Base-by-base conservation (phyloP, 2,797 vertebrate species). In the Oophaga sylvatica region DNA sequence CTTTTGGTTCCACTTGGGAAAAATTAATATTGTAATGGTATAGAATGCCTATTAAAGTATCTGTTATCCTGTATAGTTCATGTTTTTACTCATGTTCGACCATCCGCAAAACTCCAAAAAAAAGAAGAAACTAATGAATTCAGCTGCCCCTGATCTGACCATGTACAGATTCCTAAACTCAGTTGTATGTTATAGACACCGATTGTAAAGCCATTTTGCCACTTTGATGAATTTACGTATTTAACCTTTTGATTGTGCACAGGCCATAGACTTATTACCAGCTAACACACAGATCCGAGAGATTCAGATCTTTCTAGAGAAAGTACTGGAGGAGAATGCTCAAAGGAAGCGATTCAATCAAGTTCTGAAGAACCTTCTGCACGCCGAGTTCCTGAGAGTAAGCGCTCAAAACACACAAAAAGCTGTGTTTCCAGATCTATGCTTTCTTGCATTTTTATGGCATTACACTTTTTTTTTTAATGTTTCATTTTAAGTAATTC, bases 211-310 rank as follows among this genome's bases (percentile, higher is more conserved):
- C 13, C 12, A 67, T 26, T 26, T 67, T 67, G 63, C 0, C 62
- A 63, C 6, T 26, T 65, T 65, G 57, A 15, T 11, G 2, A 65
- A 26, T 67, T 26, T 67, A 67, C n/a, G 13, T 29, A 35, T 35
- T 70, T 70, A 35, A 22, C 62, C 45, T n/a, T 77, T n/a, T 82
- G 80, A 26, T 53, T 1, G 68, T 57, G 10, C 35, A 9, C 90
- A 99, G 98, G 98, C 98, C 2, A 97, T 99, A 94, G 97, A 99
- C 90, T 94, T 99, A 60, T 96, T 99, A 31, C 98, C 98, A 81
- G 98, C 97, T 29, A 99, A 99, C 93, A 99, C 98, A 31, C 97
- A 97, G 93, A 98, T 99, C 90, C 94, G 93, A n/a, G 97, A 99
- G 92, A 99, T 99, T 91, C 94, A 96, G 45, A 97, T 99, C 77